These are phyloP conservation scores for Gymnogyps californianus DNA, from an alignment of 2,113 vertebrate species.

Conservation along the genomic window DNA sequence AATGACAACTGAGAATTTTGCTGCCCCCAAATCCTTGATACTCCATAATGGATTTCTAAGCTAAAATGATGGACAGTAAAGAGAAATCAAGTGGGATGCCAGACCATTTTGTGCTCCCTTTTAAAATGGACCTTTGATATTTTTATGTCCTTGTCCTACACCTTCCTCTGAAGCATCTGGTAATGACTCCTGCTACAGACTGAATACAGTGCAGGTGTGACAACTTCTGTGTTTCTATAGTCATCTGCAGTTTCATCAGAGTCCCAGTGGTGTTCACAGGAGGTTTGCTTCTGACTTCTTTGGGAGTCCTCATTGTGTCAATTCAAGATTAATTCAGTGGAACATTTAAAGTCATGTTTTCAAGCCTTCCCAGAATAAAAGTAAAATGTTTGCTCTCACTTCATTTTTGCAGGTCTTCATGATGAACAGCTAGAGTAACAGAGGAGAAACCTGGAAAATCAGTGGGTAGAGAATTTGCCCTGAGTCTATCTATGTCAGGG, in stretches of 20 bases:
- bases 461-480: neutral
- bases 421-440: neutral
- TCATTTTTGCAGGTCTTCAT: neutral
- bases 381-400: neutral
- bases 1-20: neutral
- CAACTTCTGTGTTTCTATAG: accelerated
- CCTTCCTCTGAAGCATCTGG: neutral
- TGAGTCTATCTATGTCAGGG: no score
- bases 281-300: neutral
- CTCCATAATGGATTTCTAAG: neutral
- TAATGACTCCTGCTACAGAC: neutral
- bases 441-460: neutral
- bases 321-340: neutral
- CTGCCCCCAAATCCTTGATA: neutral
- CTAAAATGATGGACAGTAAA: neutral
- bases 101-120: neutral
- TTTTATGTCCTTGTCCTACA: neutral
- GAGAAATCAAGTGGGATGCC: neutral
- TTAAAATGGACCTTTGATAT: neutral
- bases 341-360: neutral
- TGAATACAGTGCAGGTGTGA: neutral
- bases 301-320: neutral
- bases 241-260: neutral
- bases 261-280: neutral
- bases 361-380: neutral